These are phyloP conservation scores for Melipona beecheii DNA, from an alignment of 2,888 invertebrate genomes.

Conservation along the genomic window DNA sequence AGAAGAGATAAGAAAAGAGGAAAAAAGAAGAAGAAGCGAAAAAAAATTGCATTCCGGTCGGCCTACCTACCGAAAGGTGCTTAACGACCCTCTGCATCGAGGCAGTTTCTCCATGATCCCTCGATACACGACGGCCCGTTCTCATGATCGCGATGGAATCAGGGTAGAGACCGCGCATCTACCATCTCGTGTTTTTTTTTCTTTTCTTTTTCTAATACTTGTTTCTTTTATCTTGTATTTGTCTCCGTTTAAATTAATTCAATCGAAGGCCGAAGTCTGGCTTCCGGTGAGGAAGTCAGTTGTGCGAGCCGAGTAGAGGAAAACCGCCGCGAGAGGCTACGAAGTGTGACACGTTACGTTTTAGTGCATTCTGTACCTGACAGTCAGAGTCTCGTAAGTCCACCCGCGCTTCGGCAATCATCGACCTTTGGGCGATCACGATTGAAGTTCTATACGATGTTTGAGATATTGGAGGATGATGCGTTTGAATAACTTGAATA, in stretches of 20 bases:
- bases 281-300: neutral
- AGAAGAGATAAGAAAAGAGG: neutral
- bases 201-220: constrained; percentile 4
- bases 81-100: constrained; percentile 49
- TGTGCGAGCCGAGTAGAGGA: constrained; percentile 26
- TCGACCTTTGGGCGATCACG: constrained; percentile 36
- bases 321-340: constrained; percentile 69
- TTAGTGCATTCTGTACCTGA: constrained; percentile 63
- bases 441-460: constrained; percentile 7
- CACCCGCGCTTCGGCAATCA: constrained; percentile 47
- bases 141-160: constrained; percentile 26
- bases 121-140: constrained; percentile 17
- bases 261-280: neutral
- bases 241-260: constrained; percentile 39
- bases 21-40: neutral
- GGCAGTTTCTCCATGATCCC: constrained; percentile 30
- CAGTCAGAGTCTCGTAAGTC: constrained; percentile 61
- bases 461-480: constrained; percentile 7
- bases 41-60: constrained; percentile 62
- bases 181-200: constrained; percentile 5
- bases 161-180: constrained; percentile 44
- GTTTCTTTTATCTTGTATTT: constrained; percentile 12
- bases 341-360: constrained; percentile 56
- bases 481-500: neutral
- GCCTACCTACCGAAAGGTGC: constrained; percentile 64